These are phyloP conservation scores for Zygothrica quintamaculata DNA, from an alignment of 2,888 invertebrate genomes.

Conservation along the genomic window DNA sequence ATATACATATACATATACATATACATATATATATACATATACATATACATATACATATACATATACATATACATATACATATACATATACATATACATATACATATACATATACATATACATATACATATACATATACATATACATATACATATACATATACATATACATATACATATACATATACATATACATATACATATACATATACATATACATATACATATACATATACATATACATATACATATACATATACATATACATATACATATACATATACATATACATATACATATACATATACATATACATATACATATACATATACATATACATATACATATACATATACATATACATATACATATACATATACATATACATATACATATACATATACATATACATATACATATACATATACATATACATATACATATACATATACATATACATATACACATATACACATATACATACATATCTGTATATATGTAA, in stretches of 20 bases:
- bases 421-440: conserved; percentile 25
- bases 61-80: too few relatives aligned
- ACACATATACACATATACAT: conserved; percentile 23
- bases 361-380: conserved; percentile 6
- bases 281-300: neutral
- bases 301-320: neutral
- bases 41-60: too few relatives aligned
- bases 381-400: conserved; percentile 8
- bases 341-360: conserved; percentile 16
- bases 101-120: too few relatives aligned
- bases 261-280: neutral
- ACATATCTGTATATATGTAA: conserved; percentile 25
- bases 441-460: conserved; percentile 8
- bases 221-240: too few relatives aligned
- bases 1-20: too few relatives aligned
- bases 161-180: too few relatives aligned
- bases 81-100: too few relatives aligned
- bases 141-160: too few relatives aligned
- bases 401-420: conserved; percentile 10
- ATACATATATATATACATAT: too few relatives aligned
- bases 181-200: too few relatives aligned
- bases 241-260: neutral
- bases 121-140: too few relatives aligned
- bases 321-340: conserved; percentile 14
- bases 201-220: too few relatives aligned